These are phyloP conservation scores for Thecophora atra DNA, from an alignment of 2,888 invertebrate species.

Conservation along the genomic window DNA sequence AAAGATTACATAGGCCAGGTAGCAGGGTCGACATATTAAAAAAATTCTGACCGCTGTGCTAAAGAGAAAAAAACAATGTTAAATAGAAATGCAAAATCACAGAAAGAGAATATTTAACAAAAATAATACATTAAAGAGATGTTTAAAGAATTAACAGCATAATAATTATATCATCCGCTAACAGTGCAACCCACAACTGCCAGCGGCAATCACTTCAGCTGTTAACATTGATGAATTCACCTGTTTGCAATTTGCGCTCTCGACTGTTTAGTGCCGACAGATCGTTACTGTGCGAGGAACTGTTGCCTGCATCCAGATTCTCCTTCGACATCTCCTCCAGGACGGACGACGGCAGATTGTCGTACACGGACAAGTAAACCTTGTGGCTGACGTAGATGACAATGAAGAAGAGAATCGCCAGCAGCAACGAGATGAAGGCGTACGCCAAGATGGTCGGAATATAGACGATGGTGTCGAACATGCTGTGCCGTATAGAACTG, in stretches of 20 bases:
- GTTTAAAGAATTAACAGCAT: too few relatives aligned
- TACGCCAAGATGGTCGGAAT: constrained; percentile 64
- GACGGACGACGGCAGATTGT: constrained; percentile 50
- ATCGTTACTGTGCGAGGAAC: too few relatives aligned
- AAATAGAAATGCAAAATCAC: too few relatives aligned
- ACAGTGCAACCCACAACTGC: too few relatives aligned
- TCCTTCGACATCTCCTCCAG: neutral
- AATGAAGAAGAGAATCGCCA: constrained; percentile 61
- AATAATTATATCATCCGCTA: too few relatives aligned
- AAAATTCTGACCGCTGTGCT: constrained; percentile 49
- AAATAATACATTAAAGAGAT: neutral
- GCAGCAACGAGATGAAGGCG: constrained; percentile 57
- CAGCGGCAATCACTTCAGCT: neutral
- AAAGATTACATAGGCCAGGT: constrained; percentile 52
- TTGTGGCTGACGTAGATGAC: constrained; percentile 63
- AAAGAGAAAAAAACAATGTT: neutral
- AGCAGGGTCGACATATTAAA: constrained; percentile 53
- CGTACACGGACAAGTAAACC: constrained; percentile 60
- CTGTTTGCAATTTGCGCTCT: constrained; percentile 45
- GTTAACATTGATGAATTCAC: constrained; percentile 42
- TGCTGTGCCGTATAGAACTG: constrained; percentile 37
- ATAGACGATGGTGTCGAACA: constrained; percentile 61
- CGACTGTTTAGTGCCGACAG: neutral
- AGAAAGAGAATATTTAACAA: neutral
- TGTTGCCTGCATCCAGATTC: too few relatives aligned